Base-by-base conservation (phyloP, 2,797 vertebrate species). In the Myotis findleyi region DNA sequence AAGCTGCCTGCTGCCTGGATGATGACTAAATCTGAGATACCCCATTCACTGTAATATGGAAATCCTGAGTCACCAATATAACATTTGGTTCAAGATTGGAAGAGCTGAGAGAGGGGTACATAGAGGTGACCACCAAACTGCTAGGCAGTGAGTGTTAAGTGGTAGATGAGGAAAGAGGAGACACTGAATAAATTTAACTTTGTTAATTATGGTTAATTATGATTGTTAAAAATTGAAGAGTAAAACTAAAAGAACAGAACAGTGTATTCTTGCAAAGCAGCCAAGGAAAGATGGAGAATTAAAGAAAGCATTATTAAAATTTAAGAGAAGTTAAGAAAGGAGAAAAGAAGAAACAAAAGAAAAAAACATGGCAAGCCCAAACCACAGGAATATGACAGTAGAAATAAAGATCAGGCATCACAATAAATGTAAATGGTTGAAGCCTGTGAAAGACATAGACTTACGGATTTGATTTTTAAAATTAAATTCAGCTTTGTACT, bases 401-500 rank as follows among this genome's bases (percentile, higher is more conserved):
- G 47, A 89, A 92, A 64, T 88, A 47, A 7, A 53, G 27, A 44
- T 80, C 17, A 59, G 57, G 71, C 64, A 82, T 75, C 33, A 79
- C 3, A 64, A 44, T 62, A 80, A 89, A 38, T 41, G 27, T 41
- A 64, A 83, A 27, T 55, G 71, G n/a, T n/a, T 86, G n/a, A 81
- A 18, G 4, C 10, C 47, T 64, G 72, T 20, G 75, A 83, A 75
- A 87, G 41, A 64, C 59, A 72, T 36, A 51, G 20, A 59, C 21
- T 57, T 87, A 71, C 2, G 47, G 41, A 77, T 82, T 68, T 92
- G 30, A 53, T 59, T 86, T 79, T 84, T 36, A 68, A 82, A 89
- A 49, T 86, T 75, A 93, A 86, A 91, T 59, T 88, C 18, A 89
- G 8, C 23, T 89, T 55, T 79, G 20, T 83, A 3, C 57, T 86